Evolutionary conservation across 2,113 vertebrate species (phyloP).

Genomic region (Brevimyrus niger): DNA sequence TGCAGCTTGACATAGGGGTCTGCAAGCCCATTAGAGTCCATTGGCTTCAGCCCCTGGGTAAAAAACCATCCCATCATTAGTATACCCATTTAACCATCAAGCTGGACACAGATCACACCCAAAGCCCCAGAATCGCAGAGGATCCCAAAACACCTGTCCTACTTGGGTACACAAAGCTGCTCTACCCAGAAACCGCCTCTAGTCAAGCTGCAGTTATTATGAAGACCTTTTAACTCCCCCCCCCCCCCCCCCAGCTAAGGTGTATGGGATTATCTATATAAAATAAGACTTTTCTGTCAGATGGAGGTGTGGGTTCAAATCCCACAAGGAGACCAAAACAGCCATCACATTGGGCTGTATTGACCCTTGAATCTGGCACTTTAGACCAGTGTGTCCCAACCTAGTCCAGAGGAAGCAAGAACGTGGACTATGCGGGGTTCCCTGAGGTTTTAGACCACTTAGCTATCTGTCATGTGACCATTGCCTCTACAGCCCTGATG

Average conservation of each 20-base stretch:
- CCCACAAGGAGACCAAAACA: not conserved
- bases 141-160: not conserved
- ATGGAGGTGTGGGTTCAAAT: not conserved
- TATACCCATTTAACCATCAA: not conserved
- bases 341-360: not conserved
- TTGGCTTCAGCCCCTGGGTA: conserved; percentile 84
- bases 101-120: not conserved
- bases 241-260: not conserved
- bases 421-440: too few species aligned
- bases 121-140: not conserved
- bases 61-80: not conserved
- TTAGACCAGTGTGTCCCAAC: not conserved
- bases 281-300: not conserved
- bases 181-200: not conserved
- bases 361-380: not conserved
- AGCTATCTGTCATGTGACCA: too few species aligned
- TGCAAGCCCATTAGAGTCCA: conserved; percentile 91
- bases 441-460: too few species aligned
- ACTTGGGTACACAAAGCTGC: not conserved
- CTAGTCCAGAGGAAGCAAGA: too few species aligned
- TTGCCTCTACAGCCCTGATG: too few species aligned
- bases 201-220: not conserved
- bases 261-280: not conserved
- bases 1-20: conserved; percentile 94
- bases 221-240: not conserved